A percentile compares a stretch with the other conserved stretches of the same genome.
Conservation (phyloP, 2,113 vertebrate species). For the Progne subis region DNA sequence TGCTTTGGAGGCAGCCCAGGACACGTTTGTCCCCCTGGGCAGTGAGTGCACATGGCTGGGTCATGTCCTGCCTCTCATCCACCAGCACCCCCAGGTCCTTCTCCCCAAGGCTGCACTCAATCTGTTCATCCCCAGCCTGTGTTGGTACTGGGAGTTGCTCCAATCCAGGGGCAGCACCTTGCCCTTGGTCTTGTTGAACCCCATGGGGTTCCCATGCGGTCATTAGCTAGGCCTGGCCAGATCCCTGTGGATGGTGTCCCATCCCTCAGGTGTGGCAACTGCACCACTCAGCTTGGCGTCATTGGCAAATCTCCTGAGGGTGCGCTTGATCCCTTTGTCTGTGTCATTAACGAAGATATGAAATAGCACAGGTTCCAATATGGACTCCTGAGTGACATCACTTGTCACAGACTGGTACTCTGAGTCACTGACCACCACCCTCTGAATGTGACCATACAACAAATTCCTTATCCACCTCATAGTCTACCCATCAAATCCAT, state of each 20-base stretch:
- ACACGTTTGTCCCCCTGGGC: too few species aligned
- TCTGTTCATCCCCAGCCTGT: background rate
- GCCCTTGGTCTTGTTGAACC: background rate
- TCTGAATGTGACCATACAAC: background rate
- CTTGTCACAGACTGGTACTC: background rate
- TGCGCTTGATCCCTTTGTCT: background rate
- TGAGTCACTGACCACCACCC: background rate
- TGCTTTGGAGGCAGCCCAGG: background rate
- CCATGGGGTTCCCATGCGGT: background rate
- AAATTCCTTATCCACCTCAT: background rate
- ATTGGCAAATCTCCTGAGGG: background rate
- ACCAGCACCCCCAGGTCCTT: background rate
- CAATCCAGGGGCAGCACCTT: background rate
- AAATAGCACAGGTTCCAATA: background rate
- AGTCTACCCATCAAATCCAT: background rate
- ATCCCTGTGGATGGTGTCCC: background rate
- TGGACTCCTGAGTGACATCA: background rate
- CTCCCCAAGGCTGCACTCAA: fast-evolving
- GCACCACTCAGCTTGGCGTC: background rate
- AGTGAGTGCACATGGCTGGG: background rate
- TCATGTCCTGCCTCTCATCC: background rate
- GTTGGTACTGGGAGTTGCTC: too few species aligned
- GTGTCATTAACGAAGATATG: background rate
- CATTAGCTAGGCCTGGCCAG: background rate
- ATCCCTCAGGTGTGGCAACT: background rate